Evolutionary conservation across 2,888 invertebrate genomes (phyloP).

Genomic region (Halocaridina rubra): DNA sequence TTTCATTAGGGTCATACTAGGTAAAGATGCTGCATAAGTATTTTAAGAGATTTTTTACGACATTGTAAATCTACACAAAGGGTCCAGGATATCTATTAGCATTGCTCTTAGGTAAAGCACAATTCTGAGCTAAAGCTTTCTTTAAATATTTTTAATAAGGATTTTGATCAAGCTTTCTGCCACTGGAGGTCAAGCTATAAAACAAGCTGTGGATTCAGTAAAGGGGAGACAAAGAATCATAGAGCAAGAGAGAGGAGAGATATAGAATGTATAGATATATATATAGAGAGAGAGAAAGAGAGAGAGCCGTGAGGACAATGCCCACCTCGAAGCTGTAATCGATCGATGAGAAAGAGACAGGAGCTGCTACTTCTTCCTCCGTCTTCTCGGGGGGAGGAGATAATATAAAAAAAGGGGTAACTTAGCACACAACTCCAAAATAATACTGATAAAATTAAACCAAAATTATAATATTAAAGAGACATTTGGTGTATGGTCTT

Average conservation of each 20-base stretch:
- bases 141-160: not conserved
- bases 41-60: no score
- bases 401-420: slow-evolving; percentile 4
- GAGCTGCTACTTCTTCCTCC: slow-evolving; percentile 74
- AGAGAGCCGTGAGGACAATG: not conserved
- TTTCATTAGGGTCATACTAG: no score
- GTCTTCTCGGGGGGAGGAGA: slow-evolving; percentile 43
- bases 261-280: not conserved
- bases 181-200: not conserved
- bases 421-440: not conserved
- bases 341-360: slow-evolving; percentile 92
- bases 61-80: not conserved
- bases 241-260: not conserved
- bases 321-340: slow-evolving; percentile 88
- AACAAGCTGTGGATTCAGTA: not conserved
- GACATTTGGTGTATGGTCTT: not conserved
- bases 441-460: not conserved
- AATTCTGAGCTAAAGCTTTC: not conserved
- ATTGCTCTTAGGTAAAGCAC: not conserved
- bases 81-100: not conserved
- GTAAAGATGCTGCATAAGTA: no score
- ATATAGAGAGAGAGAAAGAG: not conserved
- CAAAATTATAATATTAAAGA: not conserved
- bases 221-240: not conserved
- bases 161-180: not conserved